Evolutionary conservation across 2,888 invertebrate genomes (phyloP).

Genomic region (Pterobdella sp.): DNA sequence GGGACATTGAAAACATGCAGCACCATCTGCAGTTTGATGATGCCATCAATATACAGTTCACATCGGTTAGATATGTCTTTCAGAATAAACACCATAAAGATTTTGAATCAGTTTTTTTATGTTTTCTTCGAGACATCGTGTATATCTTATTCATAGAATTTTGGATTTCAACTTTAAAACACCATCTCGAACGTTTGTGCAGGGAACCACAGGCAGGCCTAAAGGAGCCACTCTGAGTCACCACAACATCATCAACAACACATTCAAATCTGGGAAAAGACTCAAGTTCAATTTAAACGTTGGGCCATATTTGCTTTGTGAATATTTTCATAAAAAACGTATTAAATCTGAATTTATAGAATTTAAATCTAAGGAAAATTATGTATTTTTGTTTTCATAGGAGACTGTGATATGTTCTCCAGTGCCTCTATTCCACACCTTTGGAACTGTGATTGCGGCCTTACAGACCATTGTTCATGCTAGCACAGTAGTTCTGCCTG

Average conservation of each 20-base stretch:
- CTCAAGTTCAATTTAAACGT: conserved; percentile 53
- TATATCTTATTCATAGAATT: too few species aligned
- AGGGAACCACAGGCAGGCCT: conserved; percentile 72
- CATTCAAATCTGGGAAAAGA: conserved; percentile 58
- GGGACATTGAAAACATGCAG: conserved; percentile 53
- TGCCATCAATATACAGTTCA: conserved; percentile 71
- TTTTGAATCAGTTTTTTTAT: too few species aligned
- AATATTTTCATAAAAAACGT: background rate
- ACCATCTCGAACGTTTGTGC: background rate
- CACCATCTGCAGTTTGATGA: conserved; percentile 60
- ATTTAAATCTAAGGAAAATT: too few species aligned
- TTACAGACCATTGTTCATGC: conserved; percentile 57
- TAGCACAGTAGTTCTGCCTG: conserved; percentile 52
- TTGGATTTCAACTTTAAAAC: background rate
- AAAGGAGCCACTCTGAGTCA: conserved; percentile 70
- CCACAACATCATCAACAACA: conserved; percentile 68
- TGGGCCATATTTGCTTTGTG: background rate
- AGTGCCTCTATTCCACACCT: conserved; percentile 75
- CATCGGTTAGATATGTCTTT: conserved; percentile 62
- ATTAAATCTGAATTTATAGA: too few species aligned
- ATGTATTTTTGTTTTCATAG: conserved; percentile 37
- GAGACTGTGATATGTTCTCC: conserved; percentile 53
- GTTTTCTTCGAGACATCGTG: too few species aligned
- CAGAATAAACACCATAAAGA: too few species aligned
- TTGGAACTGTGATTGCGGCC: conserved; percentile 63